Evolutionary conservation across 30 jellyfish, hydroid and myxozoan genomes (phyloP), one percentile per base, ranked within the genome.

Genomic region (Sanderia malayensis): DNA sequence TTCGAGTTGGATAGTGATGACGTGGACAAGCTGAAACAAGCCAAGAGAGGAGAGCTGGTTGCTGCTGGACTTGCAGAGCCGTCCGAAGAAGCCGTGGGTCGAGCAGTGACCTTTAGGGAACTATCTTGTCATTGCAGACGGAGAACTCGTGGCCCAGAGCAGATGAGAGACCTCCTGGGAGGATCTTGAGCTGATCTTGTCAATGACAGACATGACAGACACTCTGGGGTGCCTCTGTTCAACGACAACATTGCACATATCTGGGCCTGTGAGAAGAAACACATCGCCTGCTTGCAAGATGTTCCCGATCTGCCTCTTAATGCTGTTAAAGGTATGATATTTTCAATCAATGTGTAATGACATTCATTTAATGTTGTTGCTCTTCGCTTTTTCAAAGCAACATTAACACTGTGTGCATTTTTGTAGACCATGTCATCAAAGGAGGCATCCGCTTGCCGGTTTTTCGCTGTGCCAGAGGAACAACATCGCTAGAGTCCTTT

Each of bases 1-100:
- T 74, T 74, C 41, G 87, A 74, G 52, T 74, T 82, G 87, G 81
- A 74, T 46, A 31, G 24, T 79, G 59, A 55, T 2, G 81, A 60
- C 32, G 34, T 33, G 49, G 4, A 22, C 2, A 64, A 70, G 13
- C 55, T 41, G 8, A 41, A 6, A 15, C 55, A 41, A 6, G n/a
- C n/a, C n/a, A n/a, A n/a, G n/a, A n/a, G n/a, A n/a, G n/a, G n/a
- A n/a, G 55, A 41, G 55, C 15, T 41, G 15, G 55, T 15, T 8
- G 55, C 55, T 15, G 15, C 55, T 41, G 55, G 8, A 6, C 11
- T 41, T 15, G 15, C 11, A 41, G 8, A 8, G 11, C 55, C 15
- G 15, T 41, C 55, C 11, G 55, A 41, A 8, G 15, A 41, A 41
- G 55, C 8, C 8, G 55, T 41, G 15, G 11, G 55, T 41, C 11